Evolutionary conservation across 1,140 invertebrate species (phyloP), one percentile per base, ranked within the genome.

Genomic region (Akabosia matsudoensis): DNA sequence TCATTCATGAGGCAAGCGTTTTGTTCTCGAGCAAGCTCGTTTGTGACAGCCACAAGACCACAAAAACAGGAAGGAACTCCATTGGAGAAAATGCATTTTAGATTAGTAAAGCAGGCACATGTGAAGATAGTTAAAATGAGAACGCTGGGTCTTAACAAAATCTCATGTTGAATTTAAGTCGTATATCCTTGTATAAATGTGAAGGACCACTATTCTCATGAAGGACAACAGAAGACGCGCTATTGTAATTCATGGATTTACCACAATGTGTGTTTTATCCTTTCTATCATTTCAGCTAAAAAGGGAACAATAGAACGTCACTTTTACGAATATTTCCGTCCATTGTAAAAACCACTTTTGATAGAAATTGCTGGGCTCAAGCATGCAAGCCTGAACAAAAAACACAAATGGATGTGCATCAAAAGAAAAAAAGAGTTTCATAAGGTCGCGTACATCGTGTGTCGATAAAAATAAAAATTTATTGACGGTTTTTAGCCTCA

Each of bases 1-100:
- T 67, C 61, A 67, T 67, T 67, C 61, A 67, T 67, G 61, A 67
- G 26, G 61, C 28, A 14, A 31, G 31, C 31, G 61, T 67, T 56
- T 56, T 56, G 61, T 67, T 7, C 61, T n/a, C n/a, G n/a, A 7
- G 13, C 54, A 10, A 4, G 30, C 61, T 67, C 54, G 54, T 67
- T 30, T 67, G 61, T 67, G 61, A 24, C 7, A 30, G 61, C 31
- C 61, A 67, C 24, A 56, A 22, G 7, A n/a, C n/a, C n/a, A n/a
- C 54, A 45, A 45, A 10, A 45, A 10, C 37, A 45, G 24, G n/a
- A 13, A 56, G 14, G 7, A 22, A 56, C 7, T 45, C 37, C 22
- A 56, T 56, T n/a, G 4, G 24, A n/a, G 54, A 3, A 56, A 4
- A 4, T 22, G 10, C 54, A n/a, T 56, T 22, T 4, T 56, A 56